Evolutionary conservation across 1,140 invertebrate genomes (phyloP).

Genomic region (Drosophila tristis): DNA sequence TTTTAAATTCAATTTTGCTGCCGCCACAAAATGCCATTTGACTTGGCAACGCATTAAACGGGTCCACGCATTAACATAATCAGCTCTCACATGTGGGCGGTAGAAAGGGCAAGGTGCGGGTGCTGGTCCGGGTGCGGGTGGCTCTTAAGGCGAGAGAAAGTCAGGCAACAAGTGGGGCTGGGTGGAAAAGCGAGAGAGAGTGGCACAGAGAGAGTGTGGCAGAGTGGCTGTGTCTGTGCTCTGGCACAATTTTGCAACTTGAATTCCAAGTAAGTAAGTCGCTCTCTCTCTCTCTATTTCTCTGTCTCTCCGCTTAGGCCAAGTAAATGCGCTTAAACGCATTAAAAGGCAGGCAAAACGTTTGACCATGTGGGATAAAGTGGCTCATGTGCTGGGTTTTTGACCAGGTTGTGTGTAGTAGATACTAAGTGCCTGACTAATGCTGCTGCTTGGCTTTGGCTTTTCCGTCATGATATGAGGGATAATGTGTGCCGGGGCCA

Average conservation of each 20-base stretch:
- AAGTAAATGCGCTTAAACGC: slow-evolving; percentile 76
- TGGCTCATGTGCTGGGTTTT: slow-evolving; percentile 4
- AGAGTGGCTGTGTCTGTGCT: slow-evolving; percentile 4
- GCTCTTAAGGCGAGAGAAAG: slow-evolving; percentile 16
- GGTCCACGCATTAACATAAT: slow-evolving; percentile 73
- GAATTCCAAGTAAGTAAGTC: slow-evolving; percentile 65
- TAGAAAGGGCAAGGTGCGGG: background rate
- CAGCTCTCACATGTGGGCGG: slow-evolving; percentile 63
- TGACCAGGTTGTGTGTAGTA: slow-evolving; percentile 27
- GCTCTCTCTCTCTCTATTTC: slow-evolving; percentile 7
- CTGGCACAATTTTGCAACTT: slow-evolving; percentile 28
- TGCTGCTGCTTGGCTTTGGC: slow-evolving; percentile 49
- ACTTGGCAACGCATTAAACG: slow-evolving; percentile 70
- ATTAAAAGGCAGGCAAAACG: slow-evolving; percentile 61
- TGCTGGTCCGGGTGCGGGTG: background rate
- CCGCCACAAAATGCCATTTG: slow-evolving; percentile 57
- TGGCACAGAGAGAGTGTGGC: no score
- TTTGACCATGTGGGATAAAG: slow-evolving; percentile 41
- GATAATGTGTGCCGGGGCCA: slow-evolving; percentile 22
- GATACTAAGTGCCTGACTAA: slow-evolving; percentile 58
- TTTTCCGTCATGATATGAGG: slow-evolving; percentile 51
- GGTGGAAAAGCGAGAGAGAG: no score
- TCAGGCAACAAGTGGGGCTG: slow-evolving; percentile 52
- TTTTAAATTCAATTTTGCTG: slow-evolving; percentile 67
- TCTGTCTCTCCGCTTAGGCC: slow-evolving; percentile 2